Base-by-base conservation (phyloP, 2,113 vertebrate genomes). In the Stercorarius parasiticus region DNA sequence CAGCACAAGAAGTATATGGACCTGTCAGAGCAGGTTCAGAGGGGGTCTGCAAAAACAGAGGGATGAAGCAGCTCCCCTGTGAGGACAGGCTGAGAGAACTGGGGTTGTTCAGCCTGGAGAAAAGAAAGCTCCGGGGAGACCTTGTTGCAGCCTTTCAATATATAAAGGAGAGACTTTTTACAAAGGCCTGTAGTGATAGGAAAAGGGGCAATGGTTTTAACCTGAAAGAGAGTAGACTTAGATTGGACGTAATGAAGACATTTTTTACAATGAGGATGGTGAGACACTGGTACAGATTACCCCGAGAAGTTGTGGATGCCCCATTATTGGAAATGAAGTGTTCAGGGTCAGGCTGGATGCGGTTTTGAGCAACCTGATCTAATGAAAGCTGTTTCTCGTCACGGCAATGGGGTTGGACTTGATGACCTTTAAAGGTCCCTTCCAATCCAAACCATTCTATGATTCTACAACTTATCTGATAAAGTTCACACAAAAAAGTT, bases 1-100 rank as follows among this genome's bases (percentile, higher is more conserved):
- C 40, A 40, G 5, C 4, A 45, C 18, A 50, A 32, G 9, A 40
- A 71, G 40, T 15, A 43, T 4, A 23, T 38, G 23, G 10, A 71
- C 15, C 9, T 34, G 7, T 40, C 12, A 21, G 32, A 80, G 14
- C 0, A 0, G 14, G 9, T 79, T 15, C 26, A 64, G 20, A 69
- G 26, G 1, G 0, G 2, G 6, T 6, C 5, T 21, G 1, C 7
- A 29, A 50, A 89, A 69, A 59, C 40, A 36, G 16, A 50, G 27
- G 8, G 15, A 6, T 69, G 26, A 16, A 55, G 29, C 11, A 34
- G 1, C 4, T 86, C 10, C 70, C 6, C 13, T 36, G 2, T 47
- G 32, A 27, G 32, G 38, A 77, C 36, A 32, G 9, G 2, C 20
- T 71, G 40, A 43, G 13, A 43, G 15, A 50, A 4, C 8, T 66